Evolutionary conservation across 2,888 invertebrate genomes (phyloP).

Genomic region (Apotomis turbidana): DNA sequence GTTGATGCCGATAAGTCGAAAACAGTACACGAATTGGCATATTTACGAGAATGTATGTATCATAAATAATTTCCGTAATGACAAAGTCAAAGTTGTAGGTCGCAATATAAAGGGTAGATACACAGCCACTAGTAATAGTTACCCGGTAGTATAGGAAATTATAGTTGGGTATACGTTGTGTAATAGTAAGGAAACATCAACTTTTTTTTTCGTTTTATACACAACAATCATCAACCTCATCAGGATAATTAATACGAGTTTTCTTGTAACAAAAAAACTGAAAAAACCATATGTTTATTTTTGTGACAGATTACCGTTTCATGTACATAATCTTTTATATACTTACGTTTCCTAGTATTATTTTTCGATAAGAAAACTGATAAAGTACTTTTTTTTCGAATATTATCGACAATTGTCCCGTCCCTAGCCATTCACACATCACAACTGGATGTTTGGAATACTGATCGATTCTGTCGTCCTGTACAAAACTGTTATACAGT

Average conservation of each 20-base stretch:
- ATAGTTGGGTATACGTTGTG: no score
- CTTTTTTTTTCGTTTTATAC: no score
- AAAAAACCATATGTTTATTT: no score
- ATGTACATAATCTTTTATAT: no score
- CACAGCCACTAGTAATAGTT: constrained; percentile 7
- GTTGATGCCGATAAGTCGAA: constrained; percentile 4
- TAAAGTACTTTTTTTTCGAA: background rate
- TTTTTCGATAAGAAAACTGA: no score
- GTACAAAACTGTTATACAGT: constrained; percentile 49
- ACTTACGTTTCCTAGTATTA: no score
- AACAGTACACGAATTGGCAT: constrained; percentile 8
- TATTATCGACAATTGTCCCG: constrained; percentile 39
- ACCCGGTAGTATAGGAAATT: no score
- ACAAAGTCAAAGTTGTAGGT: constrained; percentile 18
- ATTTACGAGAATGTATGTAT: background rate
- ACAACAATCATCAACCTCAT: no score
- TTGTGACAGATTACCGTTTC: no score
- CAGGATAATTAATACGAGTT: no score
- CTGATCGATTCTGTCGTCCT: constrained; percentile 68
- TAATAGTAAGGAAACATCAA: no score
- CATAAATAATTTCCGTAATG: constrained; percentile 15
- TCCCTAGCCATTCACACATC: constrained; percentile 63
- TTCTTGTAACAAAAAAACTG: no score
- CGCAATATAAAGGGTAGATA: constrained; percentile 4
- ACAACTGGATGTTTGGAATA: constrained; percentile 63